phyloP scores from a whole-genome alignment of 2,888 invertebrate genomes.

The Eucera pruinosa region DNA sequence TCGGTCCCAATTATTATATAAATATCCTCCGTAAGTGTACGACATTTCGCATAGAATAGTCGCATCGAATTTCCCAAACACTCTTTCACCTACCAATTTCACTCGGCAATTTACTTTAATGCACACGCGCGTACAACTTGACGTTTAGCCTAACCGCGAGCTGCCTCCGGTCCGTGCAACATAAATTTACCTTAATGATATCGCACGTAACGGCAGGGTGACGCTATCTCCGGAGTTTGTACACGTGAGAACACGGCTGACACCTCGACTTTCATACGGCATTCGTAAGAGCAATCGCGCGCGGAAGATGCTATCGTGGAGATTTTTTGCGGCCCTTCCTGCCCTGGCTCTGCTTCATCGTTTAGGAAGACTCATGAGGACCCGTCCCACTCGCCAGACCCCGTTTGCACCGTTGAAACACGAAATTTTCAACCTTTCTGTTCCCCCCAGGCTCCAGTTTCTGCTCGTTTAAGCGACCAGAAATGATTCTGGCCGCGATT shows the following conservation, averaged over 20 bases:
- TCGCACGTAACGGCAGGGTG: constrained; percentile 75
- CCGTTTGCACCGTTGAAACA: constrained; percentile 4
- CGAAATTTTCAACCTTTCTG: constrained; percentile 35
- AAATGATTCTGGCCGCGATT: constrained; percentile 42
- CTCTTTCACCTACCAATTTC: no score
- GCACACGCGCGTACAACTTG: constrained; percentile 32
- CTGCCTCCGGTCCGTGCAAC: constrained; percentile 61
- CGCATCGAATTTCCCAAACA: no score
- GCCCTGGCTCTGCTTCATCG: constrained; percentile 36
- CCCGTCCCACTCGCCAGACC: constrained; percentile 39
- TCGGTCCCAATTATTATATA: no score
- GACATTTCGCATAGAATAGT: no score
- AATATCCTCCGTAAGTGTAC: no score
- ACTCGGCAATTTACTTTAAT: no score
- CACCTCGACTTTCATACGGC: constrained; percentile 74
- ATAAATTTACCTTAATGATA: constrained; percentile 83
- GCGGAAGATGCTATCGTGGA: constrained; percentile 71
- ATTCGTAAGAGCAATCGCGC: constrained; percentile 68
- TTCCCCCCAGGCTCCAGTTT: constrained; percentile 35
- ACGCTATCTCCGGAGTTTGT: constrained; percentile 76
- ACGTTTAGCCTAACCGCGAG: constrained; percentile 61
- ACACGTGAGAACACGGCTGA: constrained; percentile 80
- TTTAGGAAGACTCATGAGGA: constrained; percentile 58
- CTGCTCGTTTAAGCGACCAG: constrained; percentile 27
- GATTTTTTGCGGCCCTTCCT: constrained; percentile 58